Conservation (phyloP, 2,888 invertebrate genomes). For the Epistrophe eligans region DNA sequence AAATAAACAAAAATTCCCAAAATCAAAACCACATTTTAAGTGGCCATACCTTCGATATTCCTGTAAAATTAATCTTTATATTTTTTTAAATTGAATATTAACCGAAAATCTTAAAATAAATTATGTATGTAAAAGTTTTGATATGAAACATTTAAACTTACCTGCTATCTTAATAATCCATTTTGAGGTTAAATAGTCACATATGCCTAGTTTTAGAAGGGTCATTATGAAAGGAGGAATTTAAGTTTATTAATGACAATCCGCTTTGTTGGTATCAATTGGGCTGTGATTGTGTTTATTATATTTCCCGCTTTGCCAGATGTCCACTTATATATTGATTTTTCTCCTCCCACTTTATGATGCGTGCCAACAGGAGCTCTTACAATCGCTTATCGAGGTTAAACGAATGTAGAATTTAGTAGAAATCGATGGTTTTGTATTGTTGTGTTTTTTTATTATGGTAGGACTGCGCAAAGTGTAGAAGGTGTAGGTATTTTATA, state of each 20-base stretch:
- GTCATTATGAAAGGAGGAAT: conserved; percentile 53
- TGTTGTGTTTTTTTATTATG: conserved; percentile 27
- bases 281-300: conserved; percentile 8
- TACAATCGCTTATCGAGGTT: conserved; percentile 57
- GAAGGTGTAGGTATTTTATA: conserved; percentile 30
- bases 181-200: conserved; percentile 76
- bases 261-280: background rate
- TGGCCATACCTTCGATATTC: conserved; percentile 63
- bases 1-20: conserved; percentile 40
- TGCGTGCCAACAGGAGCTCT: conserved; percentile 52
- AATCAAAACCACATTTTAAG: conserved; percentile 50
- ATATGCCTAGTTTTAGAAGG: conserved; percentile 64
- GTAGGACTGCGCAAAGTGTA: conserved; percentile 39
- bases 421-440: conserved; percentile 25
- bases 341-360: conserved; percentile 25
- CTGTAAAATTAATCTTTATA: conserved; percentile 60
- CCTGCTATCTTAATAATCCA: conserved; percentile 81
- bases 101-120: conserved; percentile 30
- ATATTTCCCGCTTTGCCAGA: conserved; percentile 33
- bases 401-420: conserved; percentile 30
- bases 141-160: conserved; percentile 77
- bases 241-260: conserved; percentile 5
- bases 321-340: conserved; percentile 60
- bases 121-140: background rate
- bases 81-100: conserved; percentile 27